phyloP scores from a whole-genome alignment of 2,113 vertebrate genomes.

The Eulemur macaco region DNA sequence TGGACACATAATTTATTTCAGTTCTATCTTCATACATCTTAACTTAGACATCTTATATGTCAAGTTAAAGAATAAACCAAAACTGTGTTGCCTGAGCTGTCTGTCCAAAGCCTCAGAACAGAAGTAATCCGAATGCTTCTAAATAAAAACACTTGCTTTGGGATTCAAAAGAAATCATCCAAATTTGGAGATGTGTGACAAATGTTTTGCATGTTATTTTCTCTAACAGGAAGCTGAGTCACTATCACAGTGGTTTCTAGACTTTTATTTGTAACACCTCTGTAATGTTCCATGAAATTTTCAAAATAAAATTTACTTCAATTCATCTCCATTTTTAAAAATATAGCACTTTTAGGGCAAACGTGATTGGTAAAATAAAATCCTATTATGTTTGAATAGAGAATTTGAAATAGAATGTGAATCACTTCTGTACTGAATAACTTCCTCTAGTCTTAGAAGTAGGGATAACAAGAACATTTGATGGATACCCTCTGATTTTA shows the following conservation, averaged over 20 bases:
- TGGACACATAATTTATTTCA: slow-evolving; percentile 66
- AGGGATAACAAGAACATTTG: not conserved
- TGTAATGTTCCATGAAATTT: slow-evolving; percentile 28
- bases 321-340: slow-evolving; percentile 42
- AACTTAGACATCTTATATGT: slow-evolving; percentile 48
- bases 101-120: slow-evolving; percentile 16
- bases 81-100: not conserved
- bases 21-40: slow-evolving; percentile 61
- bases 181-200: slow-evolving; percentile 24
- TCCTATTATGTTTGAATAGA: slow-evolving; percentile 31
- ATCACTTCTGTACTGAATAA: not conserved
- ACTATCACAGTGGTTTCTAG: slow-evolving; percentile 9
- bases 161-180: slow-evolving; percentile 27
- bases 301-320: slow-evolving; percentile 51
- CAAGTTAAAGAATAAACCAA: slow-evolving; percentile 54
- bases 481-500: not conserved
- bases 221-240: slow-evolving; percentile 58
- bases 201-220: slow-evolving; percentile 55
- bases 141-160: slow-evolving; percentile 40
- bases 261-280: slow-evolving; percentile 52
- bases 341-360: slow-evolving; percentile 35
- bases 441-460: not conserved
- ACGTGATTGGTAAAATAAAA: slow-evolving; percentile 39
- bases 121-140: slow-evolving; percentile 37
- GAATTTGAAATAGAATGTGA: slow-evolving; percentile 37